These are phyloP conservation scores for Euzetes globulus DNA, from an alignment of 2,888 invertebrate species.

Conservation along the genomic window DNA sequence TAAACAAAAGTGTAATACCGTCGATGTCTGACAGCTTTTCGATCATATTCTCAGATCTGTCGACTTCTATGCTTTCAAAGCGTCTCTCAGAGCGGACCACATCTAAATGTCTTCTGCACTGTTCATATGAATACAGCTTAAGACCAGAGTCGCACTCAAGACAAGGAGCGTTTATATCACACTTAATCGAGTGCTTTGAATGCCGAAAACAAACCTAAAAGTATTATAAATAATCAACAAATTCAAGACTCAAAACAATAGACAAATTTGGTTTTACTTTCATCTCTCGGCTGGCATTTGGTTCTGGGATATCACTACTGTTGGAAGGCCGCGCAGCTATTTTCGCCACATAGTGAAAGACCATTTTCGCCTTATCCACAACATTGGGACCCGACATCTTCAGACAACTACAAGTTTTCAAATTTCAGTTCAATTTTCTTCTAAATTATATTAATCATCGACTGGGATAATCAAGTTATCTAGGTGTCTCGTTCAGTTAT, in stretches of 20 bases:
- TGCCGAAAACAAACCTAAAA: constrained; percentile 18
- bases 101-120: constrained; percentile 25
- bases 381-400: constrained; percentile 15
- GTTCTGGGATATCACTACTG: neutral
- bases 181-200: constrained; percentile 19
- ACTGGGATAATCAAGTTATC: too few relatives aligned
- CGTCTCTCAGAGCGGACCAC: constrained; percentile 1
- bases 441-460: too few relatives aligned
- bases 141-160: neutral
- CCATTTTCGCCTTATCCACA: constrained; percentile 14
- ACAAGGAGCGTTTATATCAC: constrained; percentile 13
- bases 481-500: too few relatives aligned
- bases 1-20: neutral
- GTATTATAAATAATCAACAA: neutral
- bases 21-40: neutral
- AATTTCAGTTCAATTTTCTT: too few relatives aligned
- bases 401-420: too few relatives aligned
- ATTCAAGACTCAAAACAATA: neutral
- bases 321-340: constrained; percentile 5
- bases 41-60: constrained; percentile 17
- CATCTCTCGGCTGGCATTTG: neutral
- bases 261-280: neutral
- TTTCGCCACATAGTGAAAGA: constrained; percentile 18
- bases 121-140: constrained; percentile 11
- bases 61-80: constrained; percentile 16